Conservation (phyloP, 2,797 vertebrate genomes). For the Peromyscus aztecus region DNA sequence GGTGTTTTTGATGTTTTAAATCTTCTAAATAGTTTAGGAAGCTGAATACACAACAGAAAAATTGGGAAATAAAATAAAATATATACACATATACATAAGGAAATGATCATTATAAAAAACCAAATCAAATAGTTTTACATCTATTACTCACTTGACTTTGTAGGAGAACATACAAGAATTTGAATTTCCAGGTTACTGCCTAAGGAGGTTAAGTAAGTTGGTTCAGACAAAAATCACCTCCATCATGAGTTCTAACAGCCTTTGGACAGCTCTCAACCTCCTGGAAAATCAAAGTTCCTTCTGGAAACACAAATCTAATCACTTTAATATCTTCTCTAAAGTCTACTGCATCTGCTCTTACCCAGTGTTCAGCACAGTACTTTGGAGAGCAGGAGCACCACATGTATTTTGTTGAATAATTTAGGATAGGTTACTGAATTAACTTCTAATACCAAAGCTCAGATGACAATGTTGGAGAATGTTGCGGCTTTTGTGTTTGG, state of each 20-base stretch:
- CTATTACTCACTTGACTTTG: slow-evolving; percentile 33
- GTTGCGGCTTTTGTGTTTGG: background rate
- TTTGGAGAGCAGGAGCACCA: background rate
- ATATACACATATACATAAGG: slow-evolving; percentile 33
- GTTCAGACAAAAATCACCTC: slow-evolving; percentile 1
- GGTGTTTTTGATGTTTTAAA: background rate
- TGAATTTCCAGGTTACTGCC: slow-evolving; percentile 28
- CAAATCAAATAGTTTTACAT: slow-evolving; percentile 16
- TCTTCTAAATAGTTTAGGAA: slow-evolving; percentile 28
- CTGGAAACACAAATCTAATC: slow-evolving; percentile 41
- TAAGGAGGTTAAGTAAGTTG: slow-evolving; percentile 10
- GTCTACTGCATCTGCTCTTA: background rate
- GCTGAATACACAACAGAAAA: background rate
- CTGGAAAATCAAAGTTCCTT: background rate
- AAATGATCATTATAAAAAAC: slow-evolving; percentile 18
- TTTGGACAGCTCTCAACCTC: background rate
- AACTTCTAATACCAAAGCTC: slow-evolving; percentile 50
- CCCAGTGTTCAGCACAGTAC: background rate
- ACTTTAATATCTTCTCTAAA: slow-evolving; percentile 47
- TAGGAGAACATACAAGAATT: slow-evolving; percentile 12
- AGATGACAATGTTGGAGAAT: background rate
- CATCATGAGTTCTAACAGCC: background rate
- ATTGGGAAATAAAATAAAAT: slow-evolving; percentile 25
- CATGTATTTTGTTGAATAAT: slow-evolving; percentile 43
- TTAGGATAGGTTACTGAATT: slow-evolving; percentile 10